Conservation (phyloP, 2,113 vertebrate genomes). For the Elaphurus davidianus region DNA sequence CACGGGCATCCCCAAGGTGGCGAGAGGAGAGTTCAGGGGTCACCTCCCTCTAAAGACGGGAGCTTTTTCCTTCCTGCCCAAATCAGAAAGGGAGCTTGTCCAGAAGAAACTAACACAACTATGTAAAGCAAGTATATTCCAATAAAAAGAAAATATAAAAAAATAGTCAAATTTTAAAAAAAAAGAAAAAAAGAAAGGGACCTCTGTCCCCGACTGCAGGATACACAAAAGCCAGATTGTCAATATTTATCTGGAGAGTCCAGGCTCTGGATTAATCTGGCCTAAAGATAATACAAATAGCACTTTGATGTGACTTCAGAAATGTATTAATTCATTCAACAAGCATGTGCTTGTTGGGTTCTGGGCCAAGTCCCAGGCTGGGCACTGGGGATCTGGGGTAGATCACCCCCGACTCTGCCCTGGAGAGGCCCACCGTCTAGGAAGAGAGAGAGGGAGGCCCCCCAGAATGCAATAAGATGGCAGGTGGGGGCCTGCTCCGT, state of each 20-base stretch:
- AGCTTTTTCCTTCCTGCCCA: not conserved
- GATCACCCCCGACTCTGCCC: not conserved
- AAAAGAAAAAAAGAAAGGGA: not conserved
- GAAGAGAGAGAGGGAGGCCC: not conserved
- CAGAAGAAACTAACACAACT: not conserved
- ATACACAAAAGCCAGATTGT: not conserved
- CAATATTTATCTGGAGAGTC: slow-evolving; percentile 26
- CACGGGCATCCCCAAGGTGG: rapidly evolving
- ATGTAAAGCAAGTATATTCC: not conserved
- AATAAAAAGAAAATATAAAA: not conserved
- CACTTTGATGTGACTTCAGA: slow-evolving; percentile 31
- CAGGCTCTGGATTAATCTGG: not conserved
- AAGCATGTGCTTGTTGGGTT: not conserved
- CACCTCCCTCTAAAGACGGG: not conserved
- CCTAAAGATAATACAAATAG: slow-evolving; percentile 26
- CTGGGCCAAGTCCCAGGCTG: not conserved
- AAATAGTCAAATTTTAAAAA: not conserved
- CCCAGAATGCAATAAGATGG: not conserved
- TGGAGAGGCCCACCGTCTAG: not conserved
- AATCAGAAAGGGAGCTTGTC: not conserved
- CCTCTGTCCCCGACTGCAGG: not conserved
- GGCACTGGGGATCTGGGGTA: not conserved
- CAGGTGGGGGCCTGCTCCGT: not conserved
- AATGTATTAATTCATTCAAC: slow-evolving; percentile 48
- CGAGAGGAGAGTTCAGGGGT: not conserved